Evolutionary conservation across 2,797 vertebrate genomes (phyloP).

Genomic region (Ceryle rudis): DNA sequence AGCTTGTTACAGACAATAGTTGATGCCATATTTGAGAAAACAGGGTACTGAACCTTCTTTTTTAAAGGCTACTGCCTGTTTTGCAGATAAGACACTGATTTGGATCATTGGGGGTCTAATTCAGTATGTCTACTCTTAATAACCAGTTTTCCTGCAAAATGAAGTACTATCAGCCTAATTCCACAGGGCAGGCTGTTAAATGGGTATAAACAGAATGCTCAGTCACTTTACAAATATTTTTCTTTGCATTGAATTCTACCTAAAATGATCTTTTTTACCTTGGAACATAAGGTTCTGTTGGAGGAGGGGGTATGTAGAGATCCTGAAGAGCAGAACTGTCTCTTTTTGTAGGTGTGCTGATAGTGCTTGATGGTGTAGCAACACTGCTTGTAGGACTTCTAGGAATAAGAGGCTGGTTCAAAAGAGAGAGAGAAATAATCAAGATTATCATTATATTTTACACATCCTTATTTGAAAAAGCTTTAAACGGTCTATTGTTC

Average conservation of each 20-base stretch:
- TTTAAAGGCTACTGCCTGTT: not conserved
- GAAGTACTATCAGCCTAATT: not conserved
- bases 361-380: constrained; percentile 95
- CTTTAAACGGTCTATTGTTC: not conserved
- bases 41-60: not conserved
- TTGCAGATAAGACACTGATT: not conserved
- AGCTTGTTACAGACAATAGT: not conserved
- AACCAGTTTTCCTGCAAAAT: not conserved
- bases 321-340: constrained; percentile 96
- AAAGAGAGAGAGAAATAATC: constrained; percentile 66
- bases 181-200: not conserved
- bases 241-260: not conserved
- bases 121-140: not conserved
- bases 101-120: not conserved
- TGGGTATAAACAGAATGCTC: not conserved
- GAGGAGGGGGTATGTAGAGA: constrained; percentile 96
- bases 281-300: constrained; percentile 93
- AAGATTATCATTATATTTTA: constrained; percentile 57
- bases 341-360: constrained; percentile 95
- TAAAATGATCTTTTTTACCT: constrained; percentile 81
- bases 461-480: not conserved
- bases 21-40: not conserved
- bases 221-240: not conserved
- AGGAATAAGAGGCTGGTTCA: constrained; percentile 93
- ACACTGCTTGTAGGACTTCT: constrained; percentile 96